These are phyloP conservation scores for Aspidiotus destructor DNA, from an alignment of 2,888 invertebrate genomes.

Conservation along the genomic window DNA sequence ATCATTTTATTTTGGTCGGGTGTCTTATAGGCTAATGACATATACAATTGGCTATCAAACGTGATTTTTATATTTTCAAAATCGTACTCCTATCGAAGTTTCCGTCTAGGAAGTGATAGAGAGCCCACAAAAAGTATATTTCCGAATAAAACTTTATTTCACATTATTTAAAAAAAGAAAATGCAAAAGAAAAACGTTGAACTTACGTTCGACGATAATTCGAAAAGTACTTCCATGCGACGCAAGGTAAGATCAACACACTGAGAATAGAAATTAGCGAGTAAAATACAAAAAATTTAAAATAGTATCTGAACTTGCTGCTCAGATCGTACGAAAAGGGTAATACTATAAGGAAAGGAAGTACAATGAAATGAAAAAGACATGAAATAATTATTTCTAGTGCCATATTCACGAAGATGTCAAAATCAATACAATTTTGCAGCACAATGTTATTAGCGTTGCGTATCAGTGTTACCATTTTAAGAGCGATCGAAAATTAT, in stretches of 20 bases:
- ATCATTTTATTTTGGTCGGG: too few relatives aligned
- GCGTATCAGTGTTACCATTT: constrained; percentile 13
- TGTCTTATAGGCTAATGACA: too few relatives aligned
- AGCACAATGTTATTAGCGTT: too few relatives aligned
- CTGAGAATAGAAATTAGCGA: constrained; percentile 5
- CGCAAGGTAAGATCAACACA: constrained; percentile 4
- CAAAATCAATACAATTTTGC: not conserved
- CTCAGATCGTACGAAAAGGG: constrained; percentile 27
- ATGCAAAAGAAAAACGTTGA: not conserved
- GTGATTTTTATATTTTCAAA: too few relatives aligned
- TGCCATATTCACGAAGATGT: constrained; percentile 17
- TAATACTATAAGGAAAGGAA: constrained; percentile 18
- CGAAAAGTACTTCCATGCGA: not conserved
- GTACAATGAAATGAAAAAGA: constrained; percentile 19
- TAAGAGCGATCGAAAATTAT: too few relatives aligned
- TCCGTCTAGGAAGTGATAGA: too few relatives aligned
- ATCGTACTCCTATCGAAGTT: too few relatives aligned
- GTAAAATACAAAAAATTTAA: constrained; percentile 22
- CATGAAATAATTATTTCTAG: constrained; percentile 9
- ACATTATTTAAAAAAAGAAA: not conserved
- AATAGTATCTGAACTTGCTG: constrained; percentile 24
- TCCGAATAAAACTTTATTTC: too few relatives aligned
- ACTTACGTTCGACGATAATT: constrained; percentile 11
- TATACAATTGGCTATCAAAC: too few relatives aligned
- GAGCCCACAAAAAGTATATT: too few relatives aligned